Base-by-base conservation (phyloP, 30 jellyfish, hydroid and myxozoan species). In the Morbakka virulenta region DNA sequence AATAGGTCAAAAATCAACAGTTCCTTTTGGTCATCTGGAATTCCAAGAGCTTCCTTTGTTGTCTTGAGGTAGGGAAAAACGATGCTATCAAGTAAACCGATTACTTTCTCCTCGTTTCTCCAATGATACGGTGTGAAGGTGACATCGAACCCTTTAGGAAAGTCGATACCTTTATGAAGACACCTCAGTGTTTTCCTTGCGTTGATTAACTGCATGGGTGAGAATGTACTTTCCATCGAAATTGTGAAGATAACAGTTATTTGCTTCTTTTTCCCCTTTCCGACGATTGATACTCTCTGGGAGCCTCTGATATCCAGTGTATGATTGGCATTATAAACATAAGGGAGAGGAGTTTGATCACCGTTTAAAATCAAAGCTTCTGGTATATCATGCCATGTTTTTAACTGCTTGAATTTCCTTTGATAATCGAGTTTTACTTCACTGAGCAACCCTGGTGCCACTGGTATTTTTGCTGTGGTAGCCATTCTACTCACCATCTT, bases 261-360 rank as follows among this genome's bases (percentile, higher is more conserved):
- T 35, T 35, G 88, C 88, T 77, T 63, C 68, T 77, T 70, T 30
- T 77, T 77, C 20, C 83, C 88, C 77, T 77, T 62, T n/a, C 86
- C 86, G 61, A 75, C 79, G 21, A 75, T 27, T 25, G 86, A 17
- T 41, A 41, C 57, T 6, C 57, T 6, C 13, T 41, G 57, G 26
- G 91, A 76, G 33, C 86, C 86, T 51, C 61, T 23, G 30, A 27
- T 47, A 66, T 75, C 77, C 3, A 51, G 66, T 27, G 79, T 57
- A 34, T 52, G 86, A n/a, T 75, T 75, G 4, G 79, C 22, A 12
- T 53, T 20, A 31, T 64, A 76, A 31, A 76, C 79, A 61, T 57
- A 76, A 11, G 83, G 57, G n/a, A 71, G 41, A 11, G 89, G 84
- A 3, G 81, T 77, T n/a, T 64, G 82, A 35, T 61, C 89, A 51